Evolutionary conservation across 2,797 vertebrate species (phyloP).

Genomic region (Labroides dimidiatus): DNA sequence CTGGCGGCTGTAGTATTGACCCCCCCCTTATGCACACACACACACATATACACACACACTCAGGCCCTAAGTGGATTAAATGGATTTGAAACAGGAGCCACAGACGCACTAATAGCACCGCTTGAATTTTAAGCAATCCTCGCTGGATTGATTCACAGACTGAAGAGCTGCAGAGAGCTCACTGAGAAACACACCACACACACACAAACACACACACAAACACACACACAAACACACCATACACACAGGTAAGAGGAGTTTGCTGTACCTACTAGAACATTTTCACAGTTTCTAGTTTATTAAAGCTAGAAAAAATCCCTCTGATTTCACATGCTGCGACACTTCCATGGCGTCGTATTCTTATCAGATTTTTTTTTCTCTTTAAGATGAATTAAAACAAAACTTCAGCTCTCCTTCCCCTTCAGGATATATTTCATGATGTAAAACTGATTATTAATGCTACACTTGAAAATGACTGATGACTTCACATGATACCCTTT

Average conservation of each 20-base stretch:
- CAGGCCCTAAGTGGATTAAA: conserved; percentile 75
- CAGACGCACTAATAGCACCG: conserved; percentile 66
- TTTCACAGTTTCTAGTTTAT: too few relatives aligned
- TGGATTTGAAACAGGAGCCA: conserved; percentile 66
- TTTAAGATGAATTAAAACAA: too few relatives aligned
- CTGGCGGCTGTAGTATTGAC: neutral
- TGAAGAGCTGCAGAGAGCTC: conserved; percentile 45
- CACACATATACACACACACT: conserved; percentile 14
- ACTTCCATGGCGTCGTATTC: too few relatives aligned
- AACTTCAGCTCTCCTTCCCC: too few relatives aligned
- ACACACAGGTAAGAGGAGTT: neutral
- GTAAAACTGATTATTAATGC: too few relatives aligned
- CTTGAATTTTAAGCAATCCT: conserved; percentile 65
- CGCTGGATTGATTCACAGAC: conserved; percentile 60
- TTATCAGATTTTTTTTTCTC: too few relatives aligned
- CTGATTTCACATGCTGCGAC: too few relatives aligned
- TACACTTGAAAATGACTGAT: too few relatives aligned
- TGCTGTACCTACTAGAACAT: too few relatives aligned
- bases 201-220: neutral
- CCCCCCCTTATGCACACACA: neutral
- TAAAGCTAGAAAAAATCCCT: too few relatives aligned
- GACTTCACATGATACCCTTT: too few relatives aligned
- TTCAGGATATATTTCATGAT: too few relatives aligned
- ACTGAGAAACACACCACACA: neutral
- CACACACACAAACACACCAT: neutral